A percentile compares a stretch with the other conserved stretches of the same genome.
Conservation (phyloP, 1,140 invertebrate genomes). For the Batillaria attramentaria region DNA sequence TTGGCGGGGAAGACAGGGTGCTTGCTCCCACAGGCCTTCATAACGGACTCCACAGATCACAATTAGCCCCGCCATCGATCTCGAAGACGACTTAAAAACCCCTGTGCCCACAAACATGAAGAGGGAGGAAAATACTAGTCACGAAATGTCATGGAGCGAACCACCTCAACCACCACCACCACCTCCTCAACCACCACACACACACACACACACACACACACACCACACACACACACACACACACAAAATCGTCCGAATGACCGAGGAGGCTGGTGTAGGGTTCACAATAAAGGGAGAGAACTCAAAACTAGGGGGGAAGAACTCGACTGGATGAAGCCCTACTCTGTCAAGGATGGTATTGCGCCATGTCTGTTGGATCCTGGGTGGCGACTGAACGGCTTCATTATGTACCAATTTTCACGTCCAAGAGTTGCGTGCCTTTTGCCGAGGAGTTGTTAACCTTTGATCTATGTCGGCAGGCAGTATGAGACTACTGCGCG, state of each 20-base stretch:
- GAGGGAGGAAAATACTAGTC: too few species aligned
- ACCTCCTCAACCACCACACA: too few species aligned
- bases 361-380: too few species aligned
- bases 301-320: too few species aligned
- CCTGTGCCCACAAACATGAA: neutral
- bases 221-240: slow-evolving; percentile 14
- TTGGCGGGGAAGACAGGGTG: slow-evolving; percentile 3
- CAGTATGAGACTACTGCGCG: neutral
- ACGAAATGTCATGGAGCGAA: too few species aligned
- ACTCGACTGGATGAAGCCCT: too few species aligned
- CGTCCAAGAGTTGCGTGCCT: neutral
- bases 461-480: neutral
- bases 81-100: neutral
- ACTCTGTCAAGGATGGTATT: too few species aligned
- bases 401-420: slow-evolving; percentile 27
- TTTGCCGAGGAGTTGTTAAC: slow-evolving; percentile 3
- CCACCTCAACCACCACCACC: too few species aligned
- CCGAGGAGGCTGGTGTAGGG: too few species aligned
- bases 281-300: too few species aligned
- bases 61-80: slow-evolving; percentile 20
- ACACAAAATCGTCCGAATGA: too few species aligned
- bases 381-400: neutral
- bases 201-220: slow-evolving; percentile 14
- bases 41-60: neutral
- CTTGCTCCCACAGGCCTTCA: neutral